Percentiles rank a stretch among this genome's conserved stretches.
Conservation (phyloP, 2,113 vertebrate genomes). For the Coptodon bakossiorum region DNA sequence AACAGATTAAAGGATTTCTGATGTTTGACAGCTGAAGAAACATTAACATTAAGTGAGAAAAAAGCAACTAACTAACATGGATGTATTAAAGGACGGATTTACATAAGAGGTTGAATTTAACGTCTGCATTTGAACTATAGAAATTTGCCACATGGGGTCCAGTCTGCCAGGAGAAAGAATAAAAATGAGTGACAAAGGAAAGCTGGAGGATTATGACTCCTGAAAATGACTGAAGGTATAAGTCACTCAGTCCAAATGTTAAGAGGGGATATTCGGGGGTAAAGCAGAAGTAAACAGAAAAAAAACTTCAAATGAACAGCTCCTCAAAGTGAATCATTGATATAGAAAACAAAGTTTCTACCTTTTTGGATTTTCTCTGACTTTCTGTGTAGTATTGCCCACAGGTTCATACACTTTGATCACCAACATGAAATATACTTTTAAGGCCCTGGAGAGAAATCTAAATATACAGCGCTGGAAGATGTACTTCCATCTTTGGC, state of each 20-base stretch:
- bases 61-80: not conserved
- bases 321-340: not conserved
- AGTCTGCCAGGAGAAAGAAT: not conserved
- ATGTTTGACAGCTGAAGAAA: not conserved
- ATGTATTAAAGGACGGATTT: not conserved
- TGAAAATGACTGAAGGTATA: not conserved
- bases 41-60: not conserved
- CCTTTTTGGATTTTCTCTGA: not conserved
- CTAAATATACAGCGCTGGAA: not conserved
- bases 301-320: not conserved
- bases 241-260: not conserved
- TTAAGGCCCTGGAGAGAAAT: not conserved
- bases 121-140: not conserved
- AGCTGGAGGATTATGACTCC: not conserved
- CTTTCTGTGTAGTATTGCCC: not conserved
- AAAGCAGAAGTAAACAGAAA: not conserved
- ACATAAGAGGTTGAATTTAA: not conserved
- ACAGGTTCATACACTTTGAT: not conserved
- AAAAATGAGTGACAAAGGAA: not conserved
- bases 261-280: not conserved
- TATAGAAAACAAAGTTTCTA: not conserved
- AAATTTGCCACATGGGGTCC: not conserved
- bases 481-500: not conserved
- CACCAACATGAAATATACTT: not conserved
- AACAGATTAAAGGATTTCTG: not conserved